Percentiles rank a stretch among this genome's conserved stretches.
These are phyloP conservation scores for Puma concolor DNA, from an alignment of 2,113 vertebrate genomes.

Conservation along the genomic window DNA sequence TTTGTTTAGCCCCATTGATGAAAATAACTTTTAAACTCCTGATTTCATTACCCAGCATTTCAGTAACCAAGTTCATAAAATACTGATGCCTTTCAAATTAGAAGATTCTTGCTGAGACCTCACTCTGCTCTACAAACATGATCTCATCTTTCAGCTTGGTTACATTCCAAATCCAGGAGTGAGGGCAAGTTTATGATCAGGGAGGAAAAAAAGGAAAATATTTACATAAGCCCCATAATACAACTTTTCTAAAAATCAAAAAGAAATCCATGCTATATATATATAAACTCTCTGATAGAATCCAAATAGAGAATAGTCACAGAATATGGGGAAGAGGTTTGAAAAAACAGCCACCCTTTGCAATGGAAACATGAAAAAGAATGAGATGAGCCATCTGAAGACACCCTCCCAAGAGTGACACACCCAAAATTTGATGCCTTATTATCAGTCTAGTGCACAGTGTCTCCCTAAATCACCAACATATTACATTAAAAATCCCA, in stretches of 20 bases:
- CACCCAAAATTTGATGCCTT: not conserved
- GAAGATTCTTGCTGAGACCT: slow-evolving; percentile 45
- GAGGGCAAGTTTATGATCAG: slow-evolving; percentile 62
- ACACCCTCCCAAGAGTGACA: not conserved
- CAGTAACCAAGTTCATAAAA: not conserved
- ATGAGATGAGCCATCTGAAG: slow-evolving; percentile 36
- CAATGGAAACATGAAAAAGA: slow-evolving; percentile 33
- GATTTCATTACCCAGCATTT: not conserved
- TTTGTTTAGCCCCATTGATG: not conserved
- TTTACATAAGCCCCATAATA: slow-evolving; percentile 63
- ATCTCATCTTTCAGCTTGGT: slow-evolving; percentile 64
- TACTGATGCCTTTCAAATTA: slow-evolving; percentile 3
- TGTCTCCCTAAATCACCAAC: slow-evolving; percentile 42
- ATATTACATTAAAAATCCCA: slow-evolving; percentile 30
- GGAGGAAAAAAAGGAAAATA: slow-evolving; percentile 71
- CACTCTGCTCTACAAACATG: slow-evolving; percentile 48
- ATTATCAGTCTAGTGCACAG: not conserved
- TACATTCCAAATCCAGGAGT: slow-evolving; percentile 63
- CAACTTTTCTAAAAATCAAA: slow-evolving; percentile 1
- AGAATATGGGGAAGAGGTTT: not conserved
- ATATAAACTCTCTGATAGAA: not conserved
- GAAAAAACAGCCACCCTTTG: not conserved
- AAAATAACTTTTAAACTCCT: slow-evolving; percentile 28
- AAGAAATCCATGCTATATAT: not conserved
- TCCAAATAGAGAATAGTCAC: not conserved